These are phyloP conservation scores for Dipus sagitta DNA, from an alignment of 2,797 vertebrate species.

Conservation along the genomic window DNA sequence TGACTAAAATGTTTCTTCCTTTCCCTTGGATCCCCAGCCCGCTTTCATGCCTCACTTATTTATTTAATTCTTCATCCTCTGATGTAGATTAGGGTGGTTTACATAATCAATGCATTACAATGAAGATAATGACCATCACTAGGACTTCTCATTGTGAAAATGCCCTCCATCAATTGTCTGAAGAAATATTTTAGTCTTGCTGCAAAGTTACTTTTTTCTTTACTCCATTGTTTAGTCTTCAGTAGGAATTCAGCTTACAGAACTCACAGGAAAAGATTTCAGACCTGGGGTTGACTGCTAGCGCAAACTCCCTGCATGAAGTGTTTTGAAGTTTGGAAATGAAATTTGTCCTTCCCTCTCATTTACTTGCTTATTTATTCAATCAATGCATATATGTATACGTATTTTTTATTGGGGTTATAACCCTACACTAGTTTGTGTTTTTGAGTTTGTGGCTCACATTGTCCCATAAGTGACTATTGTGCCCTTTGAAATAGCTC, in stretches of 20 bases:
- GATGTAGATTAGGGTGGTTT: no score
- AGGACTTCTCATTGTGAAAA: neutral
- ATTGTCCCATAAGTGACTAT: neutral
- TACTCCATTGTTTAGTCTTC: neutral
- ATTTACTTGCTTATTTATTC: neutral
- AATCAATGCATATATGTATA: neutral
- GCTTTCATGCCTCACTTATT: no score
- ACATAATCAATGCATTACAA: neutral
- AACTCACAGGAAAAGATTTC: neutral
- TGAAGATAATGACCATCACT: neutral
- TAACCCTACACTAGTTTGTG: neutral
- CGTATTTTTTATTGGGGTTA: slow-evolving; percentile 33
- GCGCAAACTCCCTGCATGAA: neutral
- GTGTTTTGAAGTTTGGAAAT: slow-evolving; percentile 20
- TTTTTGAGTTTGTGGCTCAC: neutral
- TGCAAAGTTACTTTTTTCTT: neutral
- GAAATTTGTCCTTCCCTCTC: neutral
- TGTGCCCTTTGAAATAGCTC: neutral
- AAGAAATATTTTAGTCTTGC: neutral
- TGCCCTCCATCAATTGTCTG: neutral
- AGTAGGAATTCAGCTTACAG: neutral
- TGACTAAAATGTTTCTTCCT: no score
- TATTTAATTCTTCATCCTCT: no score
- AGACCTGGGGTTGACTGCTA: neutral
- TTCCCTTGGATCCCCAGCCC: no score